Evolutionary conservation across 2,113 vertebrate genomes (phyloP).

Genomic region (Eublepharis macularius): DNA sequence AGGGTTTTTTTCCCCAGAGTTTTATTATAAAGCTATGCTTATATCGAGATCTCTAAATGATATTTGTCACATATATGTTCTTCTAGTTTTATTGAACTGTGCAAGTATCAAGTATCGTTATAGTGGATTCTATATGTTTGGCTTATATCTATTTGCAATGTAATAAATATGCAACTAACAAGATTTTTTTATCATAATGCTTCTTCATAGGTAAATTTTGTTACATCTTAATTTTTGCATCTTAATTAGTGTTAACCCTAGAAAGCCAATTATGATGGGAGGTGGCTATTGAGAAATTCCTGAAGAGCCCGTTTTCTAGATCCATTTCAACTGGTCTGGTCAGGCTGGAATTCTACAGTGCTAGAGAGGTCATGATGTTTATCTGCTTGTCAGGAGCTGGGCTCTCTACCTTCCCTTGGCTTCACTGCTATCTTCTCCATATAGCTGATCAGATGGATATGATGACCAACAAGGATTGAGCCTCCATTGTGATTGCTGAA

Average conservation of each 20-base stretch:
- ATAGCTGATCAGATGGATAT: too few species aligned
- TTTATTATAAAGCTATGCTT: slow-evolving; percentile 51
- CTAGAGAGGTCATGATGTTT: too few species aligned
- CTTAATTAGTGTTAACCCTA: background rate
- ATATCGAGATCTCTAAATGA: slow-evolving; percentile 19
- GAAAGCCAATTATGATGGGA: background rate
- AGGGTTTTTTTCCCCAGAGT: slow-evolving; percentile 37
- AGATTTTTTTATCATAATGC: background rate
- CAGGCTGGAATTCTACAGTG: background rate
- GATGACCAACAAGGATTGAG: too few species aligned
- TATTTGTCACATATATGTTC: slow-evolving; percentile 25
- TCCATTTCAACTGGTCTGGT: background rate
- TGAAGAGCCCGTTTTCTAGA: too few species aligned
- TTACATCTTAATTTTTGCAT: background rate
- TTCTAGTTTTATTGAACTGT: slow-evolving; percentile 44
- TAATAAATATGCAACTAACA: background rate
- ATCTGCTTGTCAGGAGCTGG: too few species aligned
- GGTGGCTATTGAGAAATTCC: background rate
- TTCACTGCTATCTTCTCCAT: too few species aligned
- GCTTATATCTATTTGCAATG: background rate
- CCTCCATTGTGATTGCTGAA: too few species aligned
- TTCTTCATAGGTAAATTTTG: background rate
- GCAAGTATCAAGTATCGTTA: background rate
- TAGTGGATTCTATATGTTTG: background rate
- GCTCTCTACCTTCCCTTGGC: too few species aligned